A percentile compares a stretch with the other conserved stretches of the same genome.
phyloP scores from a whole-genome alignment of 2,888 invertebrate genomes.

The Epicampocera succincta region DNA sequence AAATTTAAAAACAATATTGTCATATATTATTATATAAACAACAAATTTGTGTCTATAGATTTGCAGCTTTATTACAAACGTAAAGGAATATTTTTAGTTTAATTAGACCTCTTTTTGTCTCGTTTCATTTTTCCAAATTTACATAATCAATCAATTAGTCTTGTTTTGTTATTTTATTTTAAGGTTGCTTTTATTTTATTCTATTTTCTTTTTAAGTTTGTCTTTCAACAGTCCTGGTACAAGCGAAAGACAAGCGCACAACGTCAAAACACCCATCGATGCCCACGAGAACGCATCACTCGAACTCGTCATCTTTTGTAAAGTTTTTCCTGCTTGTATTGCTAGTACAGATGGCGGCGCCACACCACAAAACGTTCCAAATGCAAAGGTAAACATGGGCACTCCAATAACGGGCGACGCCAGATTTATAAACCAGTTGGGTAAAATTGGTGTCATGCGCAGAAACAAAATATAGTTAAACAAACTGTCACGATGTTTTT shows the following conservation, averaged over 20 bases:
- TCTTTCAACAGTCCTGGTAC: slow-evolving; percentile 94
- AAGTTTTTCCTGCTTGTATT: slow-evolving; percentile 98
- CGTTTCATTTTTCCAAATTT: no score
- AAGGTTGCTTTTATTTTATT: slow-evolving; percentile 82
- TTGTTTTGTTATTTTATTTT: not conserved
- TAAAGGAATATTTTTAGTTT: no score
- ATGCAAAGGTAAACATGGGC: slow-evolving; percentile 93
- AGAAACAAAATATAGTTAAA: slow-evolving; percentile 98
- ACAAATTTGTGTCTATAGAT: no score
- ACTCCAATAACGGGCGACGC: slow-evolving; percentile 98
- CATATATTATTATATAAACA: no score
- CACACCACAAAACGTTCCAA: slow-evolving; percentile 98
- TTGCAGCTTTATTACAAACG: no score
- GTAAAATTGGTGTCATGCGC: slow-evolving; percentile 97
- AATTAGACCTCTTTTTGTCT: no score
- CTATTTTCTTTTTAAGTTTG: slow-evolving; percentile 89
- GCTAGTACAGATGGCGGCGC: slow-evolving; percentile 98
- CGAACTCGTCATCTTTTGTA: slow-evolving; percentile 94
- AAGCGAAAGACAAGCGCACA: slow-evolving; percentile 92
- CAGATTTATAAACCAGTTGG: slow-evolving; percentile 96
- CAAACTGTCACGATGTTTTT: slow-evolving; percentile 92
- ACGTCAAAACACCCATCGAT: slow-evolving; percentile 89
- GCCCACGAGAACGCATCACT: slow-evolving; percentile 94
- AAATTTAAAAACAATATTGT: no score
- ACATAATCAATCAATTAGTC: no score